Conservation (phyloP, 2,888 invertebrate species). For the Crioceris asparagi region DNA sequence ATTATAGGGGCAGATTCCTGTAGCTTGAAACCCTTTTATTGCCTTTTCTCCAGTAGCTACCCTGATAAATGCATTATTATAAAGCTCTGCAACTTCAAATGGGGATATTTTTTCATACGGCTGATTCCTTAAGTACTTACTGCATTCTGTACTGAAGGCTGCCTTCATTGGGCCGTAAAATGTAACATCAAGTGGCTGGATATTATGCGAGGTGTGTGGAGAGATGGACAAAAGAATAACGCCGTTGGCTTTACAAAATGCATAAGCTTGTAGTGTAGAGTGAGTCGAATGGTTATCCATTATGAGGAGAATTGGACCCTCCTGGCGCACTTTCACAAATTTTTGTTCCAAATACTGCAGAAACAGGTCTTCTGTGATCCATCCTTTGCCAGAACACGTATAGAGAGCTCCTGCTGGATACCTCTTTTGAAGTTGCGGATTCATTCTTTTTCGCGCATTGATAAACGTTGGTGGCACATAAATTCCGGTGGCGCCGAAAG, state of each 20-base stretch:
- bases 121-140: too few relatives aligned
- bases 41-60: too few relatives aligned
- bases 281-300: background rate
- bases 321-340: background rate
- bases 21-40: too few relatives aligned
- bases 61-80: too few relatives aligned
- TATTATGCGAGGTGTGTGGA: background rate
- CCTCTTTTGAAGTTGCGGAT: background rate
- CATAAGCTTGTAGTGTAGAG: background rate
- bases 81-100: too few relatives aligned
- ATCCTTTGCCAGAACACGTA: background rate
- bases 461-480: background rate
- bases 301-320: background rate
- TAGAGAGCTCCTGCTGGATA: background rate
- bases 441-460: background rate
- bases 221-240: background rate
- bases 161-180: background rate
- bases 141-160: background rate
- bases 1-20: too few relatives aligned
- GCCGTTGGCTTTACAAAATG: background rate
- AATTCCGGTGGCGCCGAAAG: background rate
- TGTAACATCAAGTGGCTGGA: background rate
- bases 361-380: background rate
- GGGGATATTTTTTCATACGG: too few relatives aligned
- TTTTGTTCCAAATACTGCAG: too few relatives aligned